Evolutionary conservation across 1,140 invertebrate species (phyloP), one percentile per base, ranked within the genome.

Genomic region (Spodoptera frugiperda): DNA sequence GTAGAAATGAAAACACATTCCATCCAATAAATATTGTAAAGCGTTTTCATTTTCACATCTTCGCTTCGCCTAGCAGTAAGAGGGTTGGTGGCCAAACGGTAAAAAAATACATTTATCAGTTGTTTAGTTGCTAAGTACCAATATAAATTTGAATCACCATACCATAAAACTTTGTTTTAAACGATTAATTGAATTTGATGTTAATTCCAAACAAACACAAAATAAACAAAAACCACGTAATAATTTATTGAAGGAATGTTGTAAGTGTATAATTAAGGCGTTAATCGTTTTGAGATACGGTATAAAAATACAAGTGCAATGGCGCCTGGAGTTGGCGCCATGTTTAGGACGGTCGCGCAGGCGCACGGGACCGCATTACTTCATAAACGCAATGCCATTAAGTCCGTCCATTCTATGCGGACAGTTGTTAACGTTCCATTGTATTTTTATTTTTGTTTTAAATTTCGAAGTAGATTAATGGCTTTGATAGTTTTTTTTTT

Each of bases 291-390:
- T 49, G 61, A 61, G 54, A 76, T 77, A n/a, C n/a, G n/a, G n/a
- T n/a, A 67, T 74, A 59, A 57, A 67, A 54, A 46, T 71, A 59
- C 33, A 59, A 48, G 46, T 67, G 48, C 51, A 71, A 51, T 74
- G 82, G 79, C 82, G 82, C 81, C 82, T 48, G 17, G 9, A 15
- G 33, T 19, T 39, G 84, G 82, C 82, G 80, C 78, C 82, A 82
- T 55, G 49, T 74, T 55, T 48, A 78, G 80, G 33, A 39, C 33
- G 33, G 33, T 6, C 33, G 57, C 51, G 51, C 9, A 53, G 75
- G 80, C 80, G 61, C 33, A 78, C 76, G 80, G 80, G 79, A 72
- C 70, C 65, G 77, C 79, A 78, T 83, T 81, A 84, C 76, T 80
- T 65, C 33, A 21, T 53, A 33, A 33, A 39, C 44, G 21, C 68